Conservation (phyloP, 53 echinoderm and acorn worm species). For the Echinarachnius parma region DNA sequence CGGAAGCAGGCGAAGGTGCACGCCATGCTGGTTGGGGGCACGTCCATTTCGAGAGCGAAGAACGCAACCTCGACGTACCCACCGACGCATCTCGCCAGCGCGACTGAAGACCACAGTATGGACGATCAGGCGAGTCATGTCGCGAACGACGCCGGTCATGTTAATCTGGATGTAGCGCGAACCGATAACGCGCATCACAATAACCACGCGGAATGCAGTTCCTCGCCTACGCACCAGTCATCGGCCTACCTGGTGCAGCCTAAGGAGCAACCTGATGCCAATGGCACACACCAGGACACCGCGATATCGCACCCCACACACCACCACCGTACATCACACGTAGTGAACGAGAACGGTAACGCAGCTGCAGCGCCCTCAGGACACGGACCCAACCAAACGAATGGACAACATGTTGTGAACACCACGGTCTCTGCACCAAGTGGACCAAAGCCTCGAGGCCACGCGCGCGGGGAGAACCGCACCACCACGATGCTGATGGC, state of each 20-base stretch:
- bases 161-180: background rate
- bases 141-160: constrained; percentile 3
- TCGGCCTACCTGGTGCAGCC: too few relatives aligned
- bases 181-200: too few relatives aligned
- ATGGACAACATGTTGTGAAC: background rate
- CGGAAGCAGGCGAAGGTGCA: constrained; percentile 37
- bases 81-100: background rate
- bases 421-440: background rate
- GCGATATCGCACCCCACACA: background rate
- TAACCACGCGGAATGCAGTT: too few relatives aligned
- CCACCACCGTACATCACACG: background rate
- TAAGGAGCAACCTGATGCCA: too few relatives aligned
- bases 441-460: background rate
- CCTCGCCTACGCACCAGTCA: background rate
- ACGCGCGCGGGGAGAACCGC: constrained; percentile 13
- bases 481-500: constrained; percentile 57
- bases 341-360: background rate
- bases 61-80: background rate
- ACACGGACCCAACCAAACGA: background rate
- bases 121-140: background rate
- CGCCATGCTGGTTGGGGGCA: constrained; percentile 22
- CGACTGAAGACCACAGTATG: background rate
- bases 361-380: background rate
- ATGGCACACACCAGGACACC: too few relatives aligned
- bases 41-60: too few relatives aligned